phyloP scores from a whole-genome alignment of 2,797 vertebrate species.

The Eidolon dupreanum region DNA sequence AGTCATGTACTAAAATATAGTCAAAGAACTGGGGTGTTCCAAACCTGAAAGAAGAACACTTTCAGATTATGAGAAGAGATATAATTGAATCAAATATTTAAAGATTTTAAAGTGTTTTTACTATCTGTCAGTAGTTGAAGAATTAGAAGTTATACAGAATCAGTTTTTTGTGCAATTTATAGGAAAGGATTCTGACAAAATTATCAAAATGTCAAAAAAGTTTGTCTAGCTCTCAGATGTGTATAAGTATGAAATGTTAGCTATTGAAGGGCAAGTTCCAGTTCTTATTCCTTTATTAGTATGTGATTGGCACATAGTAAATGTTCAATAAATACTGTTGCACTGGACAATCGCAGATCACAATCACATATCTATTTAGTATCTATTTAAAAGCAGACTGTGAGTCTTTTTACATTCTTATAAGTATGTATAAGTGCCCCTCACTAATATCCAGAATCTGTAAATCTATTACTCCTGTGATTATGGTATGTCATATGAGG shows the following conservation, averaged over 20 bases:
- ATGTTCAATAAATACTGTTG: background rate
- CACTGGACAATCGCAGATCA: background rate
- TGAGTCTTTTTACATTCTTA: background rate
- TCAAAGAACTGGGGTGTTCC: background rate
- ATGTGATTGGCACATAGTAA: background rate
- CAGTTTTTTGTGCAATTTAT: background rate
- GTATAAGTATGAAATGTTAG: background rate
- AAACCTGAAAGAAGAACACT: background rate
- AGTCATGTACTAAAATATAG: background rate
- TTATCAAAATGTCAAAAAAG: background rate
- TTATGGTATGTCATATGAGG: background rate
- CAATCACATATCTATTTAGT: background rate
- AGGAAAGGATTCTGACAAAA: background rate
- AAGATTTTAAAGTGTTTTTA: background rate
- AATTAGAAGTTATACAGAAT: background rate
- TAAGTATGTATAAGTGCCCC: background rate
- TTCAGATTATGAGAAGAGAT: background rate
- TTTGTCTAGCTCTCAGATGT: background rate
- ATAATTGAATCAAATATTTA: background rate
- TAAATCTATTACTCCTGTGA: background rate
- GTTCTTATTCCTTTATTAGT: background rate
- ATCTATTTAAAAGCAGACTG: background rate
- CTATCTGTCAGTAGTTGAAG: background rate
- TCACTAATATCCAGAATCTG: background rate
- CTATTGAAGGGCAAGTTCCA: background rate